Evolutionary conservation across 1,140 invertebrate species (phyloP).

Genomic region (Venustaconcha ellipsiformis): DNA sequence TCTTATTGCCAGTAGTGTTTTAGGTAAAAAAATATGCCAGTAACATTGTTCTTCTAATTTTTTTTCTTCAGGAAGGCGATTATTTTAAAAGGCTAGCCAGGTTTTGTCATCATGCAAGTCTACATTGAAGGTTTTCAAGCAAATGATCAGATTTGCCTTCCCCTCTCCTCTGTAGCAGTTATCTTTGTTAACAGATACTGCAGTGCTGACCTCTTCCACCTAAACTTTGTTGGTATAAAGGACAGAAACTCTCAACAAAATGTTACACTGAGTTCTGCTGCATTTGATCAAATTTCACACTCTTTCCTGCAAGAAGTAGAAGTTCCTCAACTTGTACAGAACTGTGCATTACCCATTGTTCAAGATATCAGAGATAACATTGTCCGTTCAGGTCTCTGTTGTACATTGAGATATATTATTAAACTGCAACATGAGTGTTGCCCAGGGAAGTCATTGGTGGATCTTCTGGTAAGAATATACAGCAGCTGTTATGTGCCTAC

Average conservation of each 20-base stretch:
- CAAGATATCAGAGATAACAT: slow-evolving; percentile 29
- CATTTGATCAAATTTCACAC: neutral
- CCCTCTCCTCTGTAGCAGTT: slow-evolving; percentile 48
- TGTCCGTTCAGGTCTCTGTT: slow-evolving; percentile 56
- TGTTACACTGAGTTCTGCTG: neutral
- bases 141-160: slow-evolving; percentile 27
- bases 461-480: slow-evolving; percentile 47
- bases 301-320: slow-evolving; percentile 1
- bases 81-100: too few species aligned
- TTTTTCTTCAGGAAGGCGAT: too few species aligned
- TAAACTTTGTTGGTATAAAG: slow-evolving; percentile 35
- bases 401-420: slow-evolving; percentile 49
- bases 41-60: too few species aligned
- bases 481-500: neutral
- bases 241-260: neutral
- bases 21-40: too few species aligned
- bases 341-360: slow-evolving; percentile 46
- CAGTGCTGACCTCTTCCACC: slow-evolving; percentile 27
- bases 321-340: slow-evolving; percentile 25
- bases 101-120: slow-evolving; percentile 10
- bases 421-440: slow-evolving; percentile 29
- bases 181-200: slow-evolving; percentile 51
- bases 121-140: slow-evolving; percentile 30
- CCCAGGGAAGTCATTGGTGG: slow-evolving; percentile 33
- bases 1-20: neutral